Evolutionary conservation across 2,888 invertebrate genomes (phyloP), one percentile per base, ranked within the genome.

Genomic region (Hydrotaea cyrtoneurina): DNA sequence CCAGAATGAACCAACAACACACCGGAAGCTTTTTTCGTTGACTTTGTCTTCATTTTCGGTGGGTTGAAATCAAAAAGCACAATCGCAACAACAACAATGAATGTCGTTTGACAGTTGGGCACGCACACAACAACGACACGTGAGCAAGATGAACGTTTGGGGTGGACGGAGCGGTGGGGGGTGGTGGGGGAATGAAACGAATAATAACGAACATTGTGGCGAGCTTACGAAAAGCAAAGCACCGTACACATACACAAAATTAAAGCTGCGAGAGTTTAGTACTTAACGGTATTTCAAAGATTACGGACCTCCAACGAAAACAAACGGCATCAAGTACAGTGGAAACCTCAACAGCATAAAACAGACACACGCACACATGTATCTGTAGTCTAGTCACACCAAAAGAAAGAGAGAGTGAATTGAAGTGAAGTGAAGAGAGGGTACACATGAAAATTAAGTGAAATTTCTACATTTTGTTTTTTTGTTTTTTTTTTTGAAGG

Each of bases 271-370:
- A 69, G 69, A 82, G 72, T 85, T 87, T 87, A 90, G 91, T 90
- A 87, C 88, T 90, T 89, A 89, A 91, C 89, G 87, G 88, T 86
- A 83, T 89, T 87, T 89, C 89, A 89, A 86, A 87, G 88, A 86
- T 87, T 82, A 87, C 86, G 87, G 89, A 88, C 88, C 86, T 82
- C 83, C 46, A 55, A 85, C 21, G 10, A 69, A 43, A 15, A 69
- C 11, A 46, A 23, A 43, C 31, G 62, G 53, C 50, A 15, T 43
- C n/a, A 66, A 46, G 31, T 31, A n/a, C 77, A 76, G 71, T 74
- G 26, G 82, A 87, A 85, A 2, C 3, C 2, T 13, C 2, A 15
- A 50, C n/a, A 50, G n/a, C 86, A 85, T 86, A 77, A 80, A 86
- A 75, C 31, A 64, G 26, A 78, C 71, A 69, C 72, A 80, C 83